These are phyloP conservation scores for Catamblyrhynchus diadema DNA, from an alignment of 2,797 vertebrate genomes.

Conservation along the genomic window DNA sequence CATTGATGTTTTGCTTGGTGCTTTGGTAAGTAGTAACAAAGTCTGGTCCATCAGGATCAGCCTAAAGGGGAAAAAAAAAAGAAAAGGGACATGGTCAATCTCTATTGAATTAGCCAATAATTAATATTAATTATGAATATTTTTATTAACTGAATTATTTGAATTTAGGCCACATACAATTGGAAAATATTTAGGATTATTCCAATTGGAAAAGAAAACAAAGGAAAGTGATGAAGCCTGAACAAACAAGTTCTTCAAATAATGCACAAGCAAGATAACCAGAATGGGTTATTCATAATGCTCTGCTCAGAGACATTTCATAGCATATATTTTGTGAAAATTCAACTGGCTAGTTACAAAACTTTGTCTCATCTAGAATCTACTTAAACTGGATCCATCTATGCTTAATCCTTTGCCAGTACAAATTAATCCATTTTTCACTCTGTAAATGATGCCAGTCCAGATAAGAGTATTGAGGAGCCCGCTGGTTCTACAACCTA, in stretches of 20 bases:
- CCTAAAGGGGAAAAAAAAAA: slow-evolving; percentile 69
- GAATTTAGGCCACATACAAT: not conserved
- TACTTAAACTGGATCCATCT: not conserved
- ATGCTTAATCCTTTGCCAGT: not conserved
- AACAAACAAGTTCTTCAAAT: not conserved
- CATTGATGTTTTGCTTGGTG: slow-evolving; percentile 86
- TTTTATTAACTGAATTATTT: not conserved
- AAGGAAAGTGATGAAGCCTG: not conserved
- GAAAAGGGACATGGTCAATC: not conserved
- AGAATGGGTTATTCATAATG: not conserved
- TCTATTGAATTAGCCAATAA: not conserved
- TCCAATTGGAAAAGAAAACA: not conserved
- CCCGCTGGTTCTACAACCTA: not conserved
- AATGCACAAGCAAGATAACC: not conserved
- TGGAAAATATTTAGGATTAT: not conserved
- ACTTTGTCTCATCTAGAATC: not conserved
- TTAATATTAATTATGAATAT: not conserved
- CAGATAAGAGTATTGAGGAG: not conserved
- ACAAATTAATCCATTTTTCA: not conserved
- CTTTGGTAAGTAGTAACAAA: slow-evolving; percentile 83
- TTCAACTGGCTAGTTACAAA: not conserved
- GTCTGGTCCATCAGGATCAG: slow-evolving; percentile 83
- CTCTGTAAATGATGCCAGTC: not conserved
- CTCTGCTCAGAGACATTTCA: not conserved
- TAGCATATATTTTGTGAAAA: not conserved